Evolutionary conservation across 2,888 invertebrate species (phyloP), one percentile per base, ranked within the genome.

Genomic region (Lepeophtheirus nordmannii): DNA sequence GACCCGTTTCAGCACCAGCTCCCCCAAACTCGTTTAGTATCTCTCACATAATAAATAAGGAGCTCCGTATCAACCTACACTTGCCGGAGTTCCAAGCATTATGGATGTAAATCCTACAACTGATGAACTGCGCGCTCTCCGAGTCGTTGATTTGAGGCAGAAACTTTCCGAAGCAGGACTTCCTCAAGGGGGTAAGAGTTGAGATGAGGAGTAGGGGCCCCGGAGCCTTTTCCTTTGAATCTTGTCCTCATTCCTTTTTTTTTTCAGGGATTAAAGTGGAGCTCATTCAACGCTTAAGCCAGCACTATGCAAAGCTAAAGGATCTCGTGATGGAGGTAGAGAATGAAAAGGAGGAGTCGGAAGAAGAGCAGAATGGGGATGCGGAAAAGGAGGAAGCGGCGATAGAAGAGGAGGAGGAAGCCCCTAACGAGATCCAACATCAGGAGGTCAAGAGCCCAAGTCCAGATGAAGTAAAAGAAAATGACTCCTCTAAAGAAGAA

Each of bases 71-170:
- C 30, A 30, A 30, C 30, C 30, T 30, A 30, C 7, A 30, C 30
- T 30, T 30, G 30, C 30, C 30, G 30, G 30, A 30, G 30, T 30
- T 30, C 30, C 30, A 30, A 30, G 30, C 2, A 30, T 30, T 30
- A 30, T 30, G 30, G 30, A 30, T 30, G 30, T 7, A 30, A 30
- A 46, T 46, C 53, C 53, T 17, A 14, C 61, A 61, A 3, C 37
- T 22, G n/a, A 22, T 30, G 61, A 22, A 14, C 38, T 61, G 14
- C 23, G 38, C 5, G 38, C 30, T 10, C 38, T 61, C 12, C 61
- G 61, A 10, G 61, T 61, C 23, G 61, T 61, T 22, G 61, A 61
- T 17, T 17, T 61, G 38, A 61, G 61, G 61, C 61, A 61, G 10
- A 61, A 61, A 10, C 38, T 61, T 5, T 61, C 61, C 61, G 61